phyloP scores from a whole-genome alignment of 2,797 vertebrate species.

The Cossypha heuglini region DNA sequence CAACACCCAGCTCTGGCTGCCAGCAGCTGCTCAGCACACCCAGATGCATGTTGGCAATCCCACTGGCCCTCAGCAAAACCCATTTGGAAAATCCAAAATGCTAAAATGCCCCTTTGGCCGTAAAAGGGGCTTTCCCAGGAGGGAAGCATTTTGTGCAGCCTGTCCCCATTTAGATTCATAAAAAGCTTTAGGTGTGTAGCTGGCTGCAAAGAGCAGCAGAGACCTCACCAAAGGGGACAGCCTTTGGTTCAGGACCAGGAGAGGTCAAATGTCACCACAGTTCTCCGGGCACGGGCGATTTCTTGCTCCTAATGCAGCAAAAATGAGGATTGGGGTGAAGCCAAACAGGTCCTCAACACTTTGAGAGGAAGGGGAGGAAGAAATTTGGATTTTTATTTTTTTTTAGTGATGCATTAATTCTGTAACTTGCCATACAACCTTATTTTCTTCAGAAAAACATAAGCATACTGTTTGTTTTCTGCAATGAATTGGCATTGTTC shows the following conservation, averaged over 20 bases:
- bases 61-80: not conserved
- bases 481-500: not conserved
- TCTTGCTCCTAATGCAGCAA: no score
- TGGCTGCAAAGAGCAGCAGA: not conserved
- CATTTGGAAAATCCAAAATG: not conserved
- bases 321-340: not conserved
- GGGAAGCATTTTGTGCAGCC: not conserved
- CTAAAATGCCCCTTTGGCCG: not conserved
- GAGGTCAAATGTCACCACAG: fast-evolving
- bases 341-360: not conserved
- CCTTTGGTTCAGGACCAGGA: not conserved
- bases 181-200: not conserved
- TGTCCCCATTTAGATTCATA: not conserved
- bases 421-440: fast-evolving
- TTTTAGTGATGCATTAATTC: not conserved
- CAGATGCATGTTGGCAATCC: not conserved
- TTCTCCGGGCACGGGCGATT: not conserved
- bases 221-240: not conserved
- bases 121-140: not conserved
- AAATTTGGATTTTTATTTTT: not conserved
- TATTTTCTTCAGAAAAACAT: not conserved
- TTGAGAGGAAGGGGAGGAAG: not conserved
- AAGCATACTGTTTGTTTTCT: not conserved
- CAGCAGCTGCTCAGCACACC: conserved; percentile 37
- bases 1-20: not conserved